Base-by-base conservation (phyloP, 2,888 invertebrate species). In the Nemoura dubitans region DNA sequence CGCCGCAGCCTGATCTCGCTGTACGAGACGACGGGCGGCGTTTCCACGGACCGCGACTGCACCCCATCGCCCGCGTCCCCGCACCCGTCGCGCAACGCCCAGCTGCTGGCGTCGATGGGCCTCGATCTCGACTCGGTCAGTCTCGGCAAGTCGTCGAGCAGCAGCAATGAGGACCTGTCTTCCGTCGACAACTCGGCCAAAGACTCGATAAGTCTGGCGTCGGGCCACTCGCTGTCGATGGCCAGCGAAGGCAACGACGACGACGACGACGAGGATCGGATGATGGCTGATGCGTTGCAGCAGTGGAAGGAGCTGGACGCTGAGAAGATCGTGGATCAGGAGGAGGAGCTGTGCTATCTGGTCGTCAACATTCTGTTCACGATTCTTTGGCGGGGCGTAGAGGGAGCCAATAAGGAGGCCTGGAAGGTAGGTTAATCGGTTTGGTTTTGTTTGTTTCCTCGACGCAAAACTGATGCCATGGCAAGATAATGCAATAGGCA, bases 341-440 rank as follows among this genome's bases (percentile, higher is more conserved):
- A 93, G 86, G 94, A 94, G 88, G 94, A 94, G 89, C 90, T 94
- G 83, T 93, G 93, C 36, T 93, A 94, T 89, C 90, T 94, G 86
- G 92, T 94, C 10, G 92, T 93, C 0, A 93, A 94, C 89, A 92
- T 93, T 82, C 90, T 94, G 76, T 93, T 93, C 88, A 93, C 93
- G 10, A 90, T 94, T 0, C 92, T 94, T 89, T 94, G 94, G 94
- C 92, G 93, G 88, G 94, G 94, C 25, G 92, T 94, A 27, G 92
- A 93, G 86, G 93, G 93, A 83, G 93, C 93, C 29, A 92, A 92
- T 89, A 92, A 92, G 29, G 91, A 92, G 21, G 92, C 93, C 43
- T 94, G 94, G 94, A 93, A 93, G 91, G 93, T 92, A 89, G 89
- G 87, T 88, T 82, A 16, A 27, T 16, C 1, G 29, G 7, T 82